Conservation (phyloP, 2,888 invertebrate species). For the Maniola hyperantus region DNA sequence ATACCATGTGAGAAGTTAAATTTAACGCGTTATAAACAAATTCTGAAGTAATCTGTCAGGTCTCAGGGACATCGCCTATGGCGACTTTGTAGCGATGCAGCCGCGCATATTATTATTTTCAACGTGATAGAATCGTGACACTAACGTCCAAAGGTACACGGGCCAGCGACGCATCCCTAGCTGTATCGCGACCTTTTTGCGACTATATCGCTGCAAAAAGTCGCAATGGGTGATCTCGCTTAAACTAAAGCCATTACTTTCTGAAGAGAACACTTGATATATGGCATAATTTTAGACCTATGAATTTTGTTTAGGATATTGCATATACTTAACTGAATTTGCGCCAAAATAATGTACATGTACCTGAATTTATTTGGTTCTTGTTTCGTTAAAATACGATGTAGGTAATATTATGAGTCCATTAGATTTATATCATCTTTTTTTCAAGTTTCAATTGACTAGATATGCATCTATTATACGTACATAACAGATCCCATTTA, state of each 20-base stretch:
- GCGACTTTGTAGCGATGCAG: too few species aligned
- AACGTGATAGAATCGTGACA: too few species aligned
- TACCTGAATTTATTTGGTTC: constrained; percentile 22
- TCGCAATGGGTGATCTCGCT: too few species aligned
- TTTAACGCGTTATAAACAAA: not conserved
- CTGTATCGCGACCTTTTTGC: too few species aligned
- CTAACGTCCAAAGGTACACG: too few species aligned
- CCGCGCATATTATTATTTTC: too few species aligned
- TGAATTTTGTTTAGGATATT: not conserved
- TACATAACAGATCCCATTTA: not conserved
- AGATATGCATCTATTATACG: not conserved
- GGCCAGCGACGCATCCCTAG: too few species aligned
- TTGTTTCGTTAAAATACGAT: constrained; percentile 2
- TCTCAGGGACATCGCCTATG: too few species aligned
- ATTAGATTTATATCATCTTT: constrained; percentile 8
- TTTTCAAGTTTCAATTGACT: constrained; percentile 1
- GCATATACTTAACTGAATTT: not conserved
- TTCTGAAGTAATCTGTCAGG: not conserved
- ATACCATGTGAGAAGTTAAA: too few species aligned
- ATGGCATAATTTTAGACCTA: constrained; percentile 1
- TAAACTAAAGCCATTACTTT: too few species aligned
- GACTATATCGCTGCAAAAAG: too few species aligned
- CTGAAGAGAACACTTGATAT: not conserved
- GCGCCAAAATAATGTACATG: not conserved
- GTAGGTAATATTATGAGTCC: not conserved